Conservation (phyloP, 2,888 invertebrate species). For the Syritta pipiens region DNA sequence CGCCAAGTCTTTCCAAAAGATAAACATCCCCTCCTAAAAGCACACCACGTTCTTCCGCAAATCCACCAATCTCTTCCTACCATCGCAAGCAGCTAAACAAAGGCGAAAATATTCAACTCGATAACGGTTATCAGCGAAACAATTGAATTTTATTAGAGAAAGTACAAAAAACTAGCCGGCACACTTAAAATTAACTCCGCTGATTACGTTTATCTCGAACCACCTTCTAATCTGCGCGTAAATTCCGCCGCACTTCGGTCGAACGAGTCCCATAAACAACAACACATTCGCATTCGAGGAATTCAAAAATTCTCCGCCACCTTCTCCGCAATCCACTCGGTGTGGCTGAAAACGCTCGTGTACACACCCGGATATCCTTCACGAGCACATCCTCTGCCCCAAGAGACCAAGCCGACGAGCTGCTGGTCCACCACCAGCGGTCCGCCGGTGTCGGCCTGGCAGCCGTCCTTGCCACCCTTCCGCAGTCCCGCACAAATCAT, state of each 20-base stretch:
- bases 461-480: constrained; percentile 78
- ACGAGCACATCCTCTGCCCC: constrained; percentile 80
- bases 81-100: not conserved
- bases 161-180: not conserved
- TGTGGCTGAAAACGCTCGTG: constrained; percentile 75
- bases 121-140: not conserved
- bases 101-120: not conserved
- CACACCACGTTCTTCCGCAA: too few relatives aligned
- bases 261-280: not conserved
- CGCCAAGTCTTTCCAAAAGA: not conserved
- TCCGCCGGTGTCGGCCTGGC: constrained; percentile 79
- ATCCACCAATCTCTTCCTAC: too few relatives aligned
- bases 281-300: not conserved
- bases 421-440: constrained; percentile 74
- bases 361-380: constrained; percentile 80
- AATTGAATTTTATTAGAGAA: constrained; percentile 10
- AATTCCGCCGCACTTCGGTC: constrained; percentile 1
- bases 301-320: constrained; percentile 41
- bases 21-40: not conserved
- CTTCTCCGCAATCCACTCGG: constrained; percentile 74
- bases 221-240: not conserved
- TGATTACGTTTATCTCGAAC: constrained; percentile 13
- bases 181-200: not conserved
- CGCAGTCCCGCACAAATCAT: constrained; percentile 82
- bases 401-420: constrained; percentile 79